Evolutionary conservation across 1,140 invertebrate genomes (phyloP).

Genomic region (Plodia interpunctella): DNA sequence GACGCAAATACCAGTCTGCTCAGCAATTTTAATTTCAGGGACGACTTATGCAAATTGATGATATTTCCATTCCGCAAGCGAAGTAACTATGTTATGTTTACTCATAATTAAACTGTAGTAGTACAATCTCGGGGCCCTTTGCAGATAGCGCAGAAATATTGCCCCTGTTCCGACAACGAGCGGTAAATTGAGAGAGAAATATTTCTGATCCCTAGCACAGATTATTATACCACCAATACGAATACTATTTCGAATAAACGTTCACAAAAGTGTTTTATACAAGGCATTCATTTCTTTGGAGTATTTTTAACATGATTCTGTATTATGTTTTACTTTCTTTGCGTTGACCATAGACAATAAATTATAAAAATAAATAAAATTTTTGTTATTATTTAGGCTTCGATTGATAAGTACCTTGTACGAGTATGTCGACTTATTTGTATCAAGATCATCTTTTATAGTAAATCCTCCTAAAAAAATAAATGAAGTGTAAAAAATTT

Average conservation of each 20-base stretch:
- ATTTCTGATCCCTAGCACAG: slow-evolving; percentile 40
- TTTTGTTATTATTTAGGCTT: too few species aligned
- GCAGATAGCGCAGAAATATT: slow-evolving; percentile 48
- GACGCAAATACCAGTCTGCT: slow-evolving; percentile 13
- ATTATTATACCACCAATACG: slow-evolving; percentile 39
- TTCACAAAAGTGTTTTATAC: slow-evolving; percentile 20
- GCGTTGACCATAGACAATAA: too few species aligned
- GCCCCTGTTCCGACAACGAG: slow-evolving; percentile 39
- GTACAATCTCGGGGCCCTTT: slow-evolving; percentile 44
- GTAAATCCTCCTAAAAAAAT: too few species aligned
- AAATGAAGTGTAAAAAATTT: too few species aligned
- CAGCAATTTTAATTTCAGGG: slow-evolving; percentile 12
- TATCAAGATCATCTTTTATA: too few species aligned
- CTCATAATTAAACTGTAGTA: slow-evolving; percentile 33
- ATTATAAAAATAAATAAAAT: too few species aligned
- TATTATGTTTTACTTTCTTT: too few species aligned
- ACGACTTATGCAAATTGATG: slow-evolving; percentile 19
- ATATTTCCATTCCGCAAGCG: slow-evolving; percentile 8
- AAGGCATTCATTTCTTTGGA: not conserved
- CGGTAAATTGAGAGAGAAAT: slow-evolving; percentile 49
- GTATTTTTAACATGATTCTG: too few species aligned
- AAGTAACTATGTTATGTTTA: slow-evolving; percentile 17
- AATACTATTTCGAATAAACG: slow-evolving; percentile 46
- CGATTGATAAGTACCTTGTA: too few species aligned
- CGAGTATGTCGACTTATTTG: too few species aligned